Evolutionary conservation across 92 coral and sea anemone species (phyloP), one percentile per base, ranked within the genome.

Genomic region (Porites evermanni): DNA sequence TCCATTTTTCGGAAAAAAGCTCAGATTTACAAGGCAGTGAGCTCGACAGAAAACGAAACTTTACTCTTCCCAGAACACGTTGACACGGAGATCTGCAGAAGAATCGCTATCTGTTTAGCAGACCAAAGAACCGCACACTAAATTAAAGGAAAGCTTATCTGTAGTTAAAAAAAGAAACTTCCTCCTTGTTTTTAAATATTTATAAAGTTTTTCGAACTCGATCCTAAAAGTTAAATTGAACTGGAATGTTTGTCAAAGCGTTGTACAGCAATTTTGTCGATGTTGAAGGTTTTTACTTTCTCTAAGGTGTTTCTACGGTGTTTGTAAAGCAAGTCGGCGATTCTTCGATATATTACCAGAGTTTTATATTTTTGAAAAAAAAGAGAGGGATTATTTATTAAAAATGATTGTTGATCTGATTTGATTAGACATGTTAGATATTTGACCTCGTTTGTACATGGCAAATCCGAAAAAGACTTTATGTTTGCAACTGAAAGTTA

Each of bases 21-120:
- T 3, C 98, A 94, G 78, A 74, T 87, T 53, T 94, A 93, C 91
- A 94, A 94, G 78, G 94, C 98, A 19, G 87, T 94, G 52, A 88
- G 84, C 58, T 90, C 98, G 19, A 90, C 98, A 1, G 98, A 94
- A 53, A 94, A 94, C 84, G 98, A 94, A 53, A 93, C 98, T 1
- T 84, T 94, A 12, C 88, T 94, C 13, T 94, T 94, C 70, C 98
- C 98, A 0, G 94, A 93, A 32, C 83, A 88, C 51, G 84, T 92
- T 0, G 91, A 93, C 81, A 94, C 95, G 4, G 98, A 94, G 65
- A 50, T 94, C 20, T 94, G 98, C 73, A 93, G 98, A 67, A 82
- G 95, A 21, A 94, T 94, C 53, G 98, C 96, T 6, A 83, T 83
- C 23, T 83, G 87, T 54, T 74, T 83, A 23, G 87, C 80, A 8